Conservation (phyloP, 2,113 vertebrate species). For the Silurus asotus region DNA sequence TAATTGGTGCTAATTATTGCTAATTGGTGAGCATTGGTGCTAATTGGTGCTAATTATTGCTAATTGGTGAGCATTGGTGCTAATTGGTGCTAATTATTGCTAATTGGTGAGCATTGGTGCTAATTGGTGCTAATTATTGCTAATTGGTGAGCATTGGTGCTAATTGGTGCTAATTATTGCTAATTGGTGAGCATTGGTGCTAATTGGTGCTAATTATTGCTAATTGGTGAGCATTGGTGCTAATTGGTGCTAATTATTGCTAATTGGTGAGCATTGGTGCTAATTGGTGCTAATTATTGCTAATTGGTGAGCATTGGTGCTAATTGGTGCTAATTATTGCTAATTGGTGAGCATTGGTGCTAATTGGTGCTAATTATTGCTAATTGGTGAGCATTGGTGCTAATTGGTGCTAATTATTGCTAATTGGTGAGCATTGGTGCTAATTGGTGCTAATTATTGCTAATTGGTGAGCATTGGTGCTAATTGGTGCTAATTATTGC, state of each 20-base stretch:
- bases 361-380: neutral
- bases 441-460: neutral
- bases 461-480: too few species aligned
- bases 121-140: neutral
- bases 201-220: neutral
- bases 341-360: too few species aligned
- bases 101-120: too few species aligned
- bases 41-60: neutral
- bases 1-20: neutral
- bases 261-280: too few species aligned
- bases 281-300: neutral
- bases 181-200: too few species aligned
- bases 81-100: neutral
- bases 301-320: too few species aligned
- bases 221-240: too few species aligned
- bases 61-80: too few species aligned
- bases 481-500: neutral
- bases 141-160: too few species aligned
- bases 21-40: too few species aligned
- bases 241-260: neutral
- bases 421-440: too few species aligned
- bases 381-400: too few species aligned
- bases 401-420: neutral
- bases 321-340: neutral
- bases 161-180: neutral